Evolutionary conservation across 2,797 vertebrate genomes (phyloP).

Genomic region (Psittacula echo): DNA sequence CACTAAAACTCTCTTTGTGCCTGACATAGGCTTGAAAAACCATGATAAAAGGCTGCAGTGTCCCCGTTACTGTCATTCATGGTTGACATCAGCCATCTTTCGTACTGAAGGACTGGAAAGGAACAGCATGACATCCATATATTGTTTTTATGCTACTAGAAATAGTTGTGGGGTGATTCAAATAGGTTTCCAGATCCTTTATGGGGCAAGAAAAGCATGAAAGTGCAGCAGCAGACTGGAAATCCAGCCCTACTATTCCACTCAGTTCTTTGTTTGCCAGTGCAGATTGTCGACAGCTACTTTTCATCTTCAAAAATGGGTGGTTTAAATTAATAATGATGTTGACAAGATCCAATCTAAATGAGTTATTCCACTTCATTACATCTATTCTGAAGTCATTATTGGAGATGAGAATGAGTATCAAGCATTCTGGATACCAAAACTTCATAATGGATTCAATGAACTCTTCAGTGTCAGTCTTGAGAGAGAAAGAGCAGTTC

Average conservation of each 20-base stretch:
- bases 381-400: slow-evolving; percentile 5
- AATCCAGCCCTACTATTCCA: neutral
- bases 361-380: slow-evolving; percentile 46
- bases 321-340: slow-evolving; percentile 28
- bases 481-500: neutral
- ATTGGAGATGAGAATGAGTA: slow-evolving; percentile 15
- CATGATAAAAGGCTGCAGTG: neutral
- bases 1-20: neutral
- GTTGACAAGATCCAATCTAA: slow-evolving; percentile 21
- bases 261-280: neutral
- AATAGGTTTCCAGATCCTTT: neutral
- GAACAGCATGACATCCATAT: neutral
- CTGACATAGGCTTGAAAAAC: neutral
- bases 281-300: neutral
- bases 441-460: neutral
- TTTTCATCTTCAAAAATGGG: neutral
- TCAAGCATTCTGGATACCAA: neutral
- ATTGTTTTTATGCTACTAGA: neutral
- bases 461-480: neutral
- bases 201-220: neutral
- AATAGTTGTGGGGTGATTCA: neutral
- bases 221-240: neutral
- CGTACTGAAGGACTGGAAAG: neutral
- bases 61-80: neutral
- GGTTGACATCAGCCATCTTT: neutral